These are phyloP conservation scores for Melanocharis versteri DNA, from an alignment of 2,113 vertebrate genomes.

Conservation along the genomic window DNA sequence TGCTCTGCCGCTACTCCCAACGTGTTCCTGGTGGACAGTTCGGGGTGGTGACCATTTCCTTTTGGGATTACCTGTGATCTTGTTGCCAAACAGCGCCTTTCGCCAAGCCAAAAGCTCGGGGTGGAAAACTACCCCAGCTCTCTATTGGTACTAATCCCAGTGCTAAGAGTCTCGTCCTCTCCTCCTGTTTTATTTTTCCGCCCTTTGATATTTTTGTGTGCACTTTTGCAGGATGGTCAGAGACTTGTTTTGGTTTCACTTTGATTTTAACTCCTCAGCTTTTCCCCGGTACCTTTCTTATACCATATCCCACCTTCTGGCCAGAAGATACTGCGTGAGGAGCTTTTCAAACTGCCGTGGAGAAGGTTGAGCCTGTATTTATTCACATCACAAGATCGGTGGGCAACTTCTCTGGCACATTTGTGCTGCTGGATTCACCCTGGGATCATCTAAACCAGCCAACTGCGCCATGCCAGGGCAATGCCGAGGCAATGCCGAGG, in stretches of 20 bases:
- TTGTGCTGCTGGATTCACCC: neutral
- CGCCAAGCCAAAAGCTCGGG: neutral
- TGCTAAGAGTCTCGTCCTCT: neutral
- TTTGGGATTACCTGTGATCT: neutral
- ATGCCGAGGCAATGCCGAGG: accelerated
- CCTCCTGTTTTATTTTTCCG: neutral
- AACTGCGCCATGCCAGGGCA: neutral
- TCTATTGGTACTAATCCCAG: neutral
- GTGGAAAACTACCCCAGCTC: neutral
- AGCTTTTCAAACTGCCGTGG: neutral
- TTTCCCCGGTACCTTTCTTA: neutral
- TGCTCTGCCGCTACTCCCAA: neutral
- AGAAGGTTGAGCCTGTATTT: neutral
- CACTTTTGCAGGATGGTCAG: neutral
- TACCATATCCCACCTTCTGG: neutral
- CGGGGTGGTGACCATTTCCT: neutral
- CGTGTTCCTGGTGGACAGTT: neutral
- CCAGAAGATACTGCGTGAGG: neutral
- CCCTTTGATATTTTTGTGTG: neutral
- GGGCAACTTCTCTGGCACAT: neutral
- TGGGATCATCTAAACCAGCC: neutral
- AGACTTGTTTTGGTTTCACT: neutral
- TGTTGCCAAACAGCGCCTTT: constrained; percentile 53
- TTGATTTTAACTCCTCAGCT: neutral
- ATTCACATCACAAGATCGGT: neutral